Base-by-base conservation (phyloP, 2,113 vertebrate species). In the Prionailurus viverrinus region DNA sequence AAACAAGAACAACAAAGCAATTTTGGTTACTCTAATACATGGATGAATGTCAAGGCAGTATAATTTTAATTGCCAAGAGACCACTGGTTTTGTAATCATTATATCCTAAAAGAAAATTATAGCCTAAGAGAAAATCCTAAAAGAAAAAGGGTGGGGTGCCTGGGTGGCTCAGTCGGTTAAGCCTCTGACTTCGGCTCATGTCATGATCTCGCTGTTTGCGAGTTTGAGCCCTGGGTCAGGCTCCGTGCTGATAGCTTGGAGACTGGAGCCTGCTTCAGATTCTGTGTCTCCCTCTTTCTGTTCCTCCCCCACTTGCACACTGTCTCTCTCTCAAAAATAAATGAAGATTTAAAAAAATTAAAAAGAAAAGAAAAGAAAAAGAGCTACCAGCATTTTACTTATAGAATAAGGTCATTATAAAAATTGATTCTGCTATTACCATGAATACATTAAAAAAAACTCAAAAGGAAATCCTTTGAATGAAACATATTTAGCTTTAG, bases 31-130 rank as follows among this genome's bases (percentile, higher is more conserved):
- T 87, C 63, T 82, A 18, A 61, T 19, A 41, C 19, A 45, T 48
- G 13, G n/a, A 71, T 65, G 61, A 86, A 51, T 86, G 66, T n/a
- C 36, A 21, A 74, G 39, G n/a, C 7, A 33, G 48, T 63, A 2
- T 82, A 48, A 79, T 73, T 76, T 89, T 90, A 55, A 73, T 68
- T 68, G 84, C 18, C 27, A 91, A 71, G 78, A 89, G 66, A 58
- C 9, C 48, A 14, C 63, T 48, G n/a, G 13, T 83, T 95, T 94
- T 55, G 73, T n/a, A 90, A 83, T 82, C 4, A 33, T 31, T 69
- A 69, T 51, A 27, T 80, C 73, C 66, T 73, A 74, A 88, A 91
- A 92, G 36, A 90, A 93, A 84, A 93, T 36, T 80, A 76, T 76
- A 48, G 29, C 41, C 7, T 29, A 31, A 78, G 45, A 78, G 74